Evolutionary conservation across 2,113 vertebrate genomes (phyloP).

Genomic region (Cardinalis cardinalis): DNA sequence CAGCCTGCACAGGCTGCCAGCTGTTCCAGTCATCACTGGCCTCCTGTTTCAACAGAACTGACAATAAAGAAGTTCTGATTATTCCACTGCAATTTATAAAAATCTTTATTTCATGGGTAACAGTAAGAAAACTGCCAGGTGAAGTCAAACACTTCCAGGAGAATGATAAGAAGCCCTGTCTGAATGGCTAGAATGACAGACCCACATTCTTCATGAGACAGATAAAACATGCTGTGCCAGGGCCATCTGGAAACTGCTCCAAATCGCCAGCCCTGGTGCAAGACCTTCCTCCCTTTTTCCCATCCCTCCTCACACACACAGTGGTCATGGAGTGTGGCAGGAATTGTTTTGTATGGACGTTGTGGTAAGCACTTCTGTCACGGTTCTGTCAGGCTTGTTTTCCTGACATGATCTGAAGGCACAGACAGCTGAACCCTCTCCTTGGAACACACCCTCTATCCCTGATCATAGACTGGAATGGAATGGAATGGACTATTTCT

Average conservation of each 20-base stretch:
- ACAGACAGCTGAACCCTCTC: not conserved
- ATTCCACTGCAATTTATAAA: not conserved
- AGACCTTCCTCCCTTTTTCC: not conserved
- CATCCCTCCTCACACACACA: not conserved
- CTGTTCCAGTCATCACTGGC: not conserved
- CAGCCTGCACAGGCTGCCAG: not conserved
- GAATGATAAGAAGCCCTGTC: conserved; percentile 7
- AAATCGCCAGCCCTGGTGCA: not conserved
- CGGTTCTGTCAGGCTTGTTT: not conserved
- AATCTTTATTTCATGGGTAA: conserved; percentile 23
- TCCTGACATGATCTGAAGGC: not conserved
- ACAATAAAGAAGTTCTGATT: not conserved
- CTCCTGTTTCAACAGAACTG: conserved; percentile 11
- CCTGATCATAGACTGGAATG: not conserved
- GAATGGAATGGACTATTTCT: not conserved
- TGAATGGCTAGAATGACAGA: conserved; percentile 29
- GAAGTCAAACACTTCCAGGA: conserved; percentile 28
- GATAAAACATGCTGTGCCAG: not conserved
- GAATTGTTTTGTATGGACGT: not conserved
- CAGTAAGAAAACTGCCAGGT: not conserved
- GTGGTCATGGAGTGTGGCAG: not conserved
- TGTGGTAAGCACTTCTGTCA: not conserved
- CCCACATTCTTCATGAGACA: conserved; percentile 13
- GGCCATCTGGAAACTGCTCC: conserved; percentile 6
- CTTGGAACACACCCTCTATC: not conserved